A percentile compares a stretch with the other conserved stretches of the same genome.
phyloP scores from a whole-genome alignment of 1,140 invertebrate species.

The Formica selysi region DNA sequence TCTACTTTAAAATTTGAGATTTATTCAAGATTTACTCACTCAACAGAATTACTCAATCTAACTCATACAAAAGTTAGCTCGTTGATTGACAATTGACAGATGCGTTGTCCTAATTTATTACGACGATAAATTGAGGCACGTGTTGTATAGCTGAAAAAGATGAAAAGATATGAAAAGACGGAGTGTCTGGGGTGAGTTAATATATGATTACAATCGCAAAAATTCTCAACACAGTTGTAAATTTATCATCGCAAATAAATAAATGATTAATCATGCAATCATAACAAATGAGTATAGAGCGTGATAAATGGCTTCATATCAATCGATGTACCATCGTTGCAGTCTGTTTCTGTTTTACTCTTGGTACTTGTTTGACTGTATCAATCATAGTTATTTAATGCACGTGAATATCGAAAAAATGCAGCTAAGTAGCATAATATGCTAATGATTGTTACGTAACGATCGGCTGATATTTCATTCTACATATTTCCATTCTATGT shows the following conservation, averaged over 20 bases:
- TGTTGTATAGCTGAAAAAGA: background rate
- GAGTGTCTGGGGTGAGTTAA: slow-evolving; percentile 20
- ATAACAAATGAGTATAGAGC: slow-evolving; percentile 16
- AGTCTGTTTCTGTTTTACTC: background rate
- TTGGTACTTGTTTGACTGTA: background rate
- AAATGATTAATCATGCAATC: slow-evolving; percentile 35
- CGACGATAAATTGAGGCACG: background rate
- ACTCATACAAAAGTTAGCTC: background rate
- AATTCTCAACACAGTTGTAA: background rate
- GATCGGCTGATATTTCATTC: slow-evolving; percentile 7
- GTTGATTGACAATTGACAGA: background rate
- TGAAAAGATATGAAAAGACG: background rate
- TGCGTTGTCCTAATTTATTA: slow-evolving; percentile 7
- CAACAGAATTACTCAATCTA: slow-evolving; percentile 3
- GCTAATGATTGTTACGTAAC: slow-evolving; percentile 30
- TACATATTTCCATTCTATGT: background rate
- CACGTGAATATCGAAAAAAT: background rate
- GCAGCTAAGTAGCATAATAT: slow-evolving; percentile 1
- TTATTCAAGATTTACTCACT: background rate
- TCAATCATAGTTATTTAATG: background rate
- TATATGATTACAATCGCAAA: slow-evolving; percentile 19
- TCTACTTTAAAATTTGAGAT: background rate
- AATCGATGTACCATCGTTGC: background rate
- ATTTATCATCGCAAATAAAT: slow-evolving; percentile 38
- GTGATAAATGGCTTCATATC: slow-evolving; percentile 22